A percentile compares a stretch with the other conserved stretches of the same genome.
Evolutionary conservation across 2,888 invertebrate species (phyloP).

Genomic region (Byasa hedistus): DNA sequence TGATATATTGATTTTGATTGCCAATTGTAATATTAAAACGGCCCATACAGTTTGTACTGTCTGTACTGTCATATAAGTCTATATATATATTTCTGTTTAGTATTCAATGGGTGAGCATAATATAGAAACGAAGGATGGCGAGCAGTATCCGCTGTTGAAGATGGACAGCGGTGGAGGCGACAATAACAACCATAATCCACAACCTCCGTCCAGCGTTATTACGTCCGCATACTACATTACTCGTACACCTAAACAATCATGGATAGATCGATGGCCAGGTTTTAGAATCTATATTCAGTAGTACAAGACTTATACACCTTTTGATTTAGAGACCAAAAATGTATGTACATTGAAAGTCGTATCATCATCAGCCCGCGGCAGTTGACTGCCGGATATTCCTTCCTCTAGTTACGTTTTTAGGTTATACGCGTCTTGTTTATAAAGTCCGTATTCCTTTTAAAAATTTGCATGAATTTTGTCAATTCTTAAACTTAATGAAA

Average conservation of each 20-base stretch:
- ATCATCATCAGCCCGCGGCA: no score
- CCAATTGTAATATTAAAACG: no score
- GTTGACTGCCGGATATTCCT: no score
- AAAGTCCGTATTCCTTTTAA: no score
- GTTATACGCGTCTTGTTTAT: no score
- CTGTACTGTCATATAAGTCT: not conserved
- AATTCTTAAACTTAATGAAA: no score
- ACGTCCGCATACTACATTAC: conserved; percentile 51
- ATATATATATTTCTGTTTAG: not conserved
- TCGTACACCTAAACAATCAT: conserved; percentile 49
- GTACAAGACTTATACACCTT: not conserved
- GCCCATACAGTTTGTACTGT: not conserved
- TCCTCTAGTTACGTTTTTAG: no score
- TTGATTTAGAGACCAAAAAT: not conserved
- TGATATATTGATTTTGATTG: no score
- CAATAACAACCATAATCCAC: conserved; percentile 33
- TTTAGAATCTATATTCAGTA: conserved; percentile 23
- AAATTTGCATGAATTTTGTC: no score
- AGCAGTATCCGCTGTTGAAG: conserved; percentile 63
- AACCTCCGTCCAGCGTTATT: conserved; percentile 36
- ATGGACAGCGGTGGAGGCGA: conserved; percentile 57
- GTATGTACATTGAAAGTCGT: no score
- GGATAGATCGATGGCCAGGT: conserved; percentile 66
- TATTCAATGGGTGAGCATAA: conserved; percentile 21
- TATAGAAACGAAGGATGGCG: conserved; percentile 46